Percentiles rank a stretch among this genome's conserved stretches.
Conservation (phyloP, 1,140 invertebrate species). For the Pseudobourletiella spinata region DNA sequence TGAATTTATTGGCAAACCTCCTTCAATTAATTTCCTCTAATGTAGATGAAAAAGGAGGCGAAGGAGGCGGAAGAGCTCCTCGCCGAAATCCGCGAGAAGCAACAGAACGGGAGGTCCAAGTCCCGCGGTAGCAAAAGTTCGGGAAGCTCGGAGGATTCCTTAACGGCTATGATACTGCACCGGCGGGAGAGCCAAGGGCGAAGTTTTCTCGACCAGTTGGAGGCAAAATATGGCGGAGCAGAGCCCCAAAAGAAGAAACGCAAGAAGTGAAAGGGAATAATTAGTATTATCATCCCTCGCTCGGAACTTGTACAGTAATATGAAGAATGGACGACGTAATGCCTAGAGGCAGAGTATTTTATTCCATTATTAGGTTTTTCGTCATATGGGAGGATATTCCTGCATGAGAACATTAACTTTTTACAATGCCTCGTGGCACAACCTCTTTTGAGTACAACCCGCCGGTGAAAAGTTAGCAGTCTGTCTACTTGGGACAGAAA, state of each 20-base stretch:
- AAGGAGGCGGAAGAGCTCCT: slow-evolving; percentile 2
- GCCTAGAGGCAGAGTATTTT: too few species aligned
- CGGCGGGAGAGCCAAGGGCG: neutral
- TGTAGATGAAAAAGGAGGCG: slow-evolving; percentile 1
- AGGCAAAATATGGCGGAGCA: neutral
- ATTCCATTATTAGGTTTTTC: too few species aligned
- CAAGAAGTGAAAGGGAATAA: neutral
- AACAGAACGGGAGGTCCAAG: neutral
- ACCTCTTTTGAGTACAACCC: too few species aligned
- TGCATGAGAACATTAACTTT: too few species aligned
- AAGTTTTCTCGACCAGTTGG: neutral
- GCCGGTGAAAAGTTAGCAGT: too few species aligned
- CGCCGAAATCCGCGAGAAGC: neutral
- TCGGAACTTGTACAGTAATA: too few species aligned
- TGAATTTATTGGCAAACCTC: neutral
- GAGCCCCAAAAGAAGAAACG: neutral
- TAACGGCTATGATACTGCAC: neutral
- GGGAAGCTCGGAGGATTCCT: neutral
- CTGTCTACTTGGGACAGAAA: too few species aligned
- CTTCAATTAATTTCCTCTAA: neutral
- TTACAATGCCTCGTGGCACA: too few species aligned
- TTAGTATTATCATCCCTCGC: neutral
- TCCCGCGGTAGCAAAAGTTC: neutral
- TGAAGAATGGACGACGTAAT: too few species aligned
- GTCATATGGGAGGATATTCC: too few species aligned